Evolutionary conservation across 2,888 invertebrate species (phyloP), one percentile per base, ranked within the genome.

Genomic region (Odiellus spinosus): DNA sequence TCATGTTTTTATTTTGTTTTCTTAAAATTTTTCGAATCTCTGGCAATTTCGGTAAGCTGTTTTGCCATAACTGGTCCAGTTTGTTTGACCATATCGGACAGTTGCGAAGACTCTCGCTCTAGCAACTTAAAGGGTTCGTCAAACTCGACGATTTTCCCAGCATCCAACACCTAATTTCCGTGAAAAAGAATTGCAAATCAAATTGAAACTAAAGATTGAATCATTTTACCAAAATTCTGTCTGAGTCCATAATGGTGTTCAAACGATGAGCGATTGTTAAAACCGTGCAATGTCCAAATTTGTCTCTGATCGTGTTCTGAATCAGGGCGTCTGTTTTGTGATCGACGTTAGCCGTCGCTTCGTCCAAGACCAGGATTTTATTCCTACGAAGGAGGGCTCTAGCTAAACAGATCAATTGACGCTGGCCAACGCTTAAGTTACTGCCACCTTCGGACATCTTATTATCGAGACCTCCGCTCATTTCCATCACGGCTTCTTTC

Each of bases 341-440:
- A 67, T 91, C 88, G 8, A 90, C 86, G 63, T 88, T 90, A 2
- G 90, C 88, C 0, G 88, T 90, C 15, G 90, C 88, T 66, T 91
- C 90, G 62, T 91, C 90, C 56, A 91, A 71, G 55, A 90, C 80
- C 1, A 90, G 71, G 55, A 91, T 79, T 54, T 76, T 77, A 64
- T 86, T 87, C 53, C 80, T 80, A 18, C 82, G 73, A 19, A 91
- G 68, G 59, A 90, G 82, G 36, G 90, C 88, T 44, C 90, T 73
- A 1, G 88, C 90, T 51, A 91, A 70, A 63, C 90, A 91, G 40
- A 91, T 78, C 44, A 91, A 68, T 63, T 91, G 91, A 6, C 86
- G 71, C 64, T 91, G 88, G 0, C 91, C 91, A 6, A 88, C 80
- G 48, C 87, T 87, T 64, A 86, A 83, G 66, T 84, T 83, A 1